Base-by-base conservation (phyloP, 2,888 invertebrate genomes). In the Petrolisthes cinctipes region DNA sequence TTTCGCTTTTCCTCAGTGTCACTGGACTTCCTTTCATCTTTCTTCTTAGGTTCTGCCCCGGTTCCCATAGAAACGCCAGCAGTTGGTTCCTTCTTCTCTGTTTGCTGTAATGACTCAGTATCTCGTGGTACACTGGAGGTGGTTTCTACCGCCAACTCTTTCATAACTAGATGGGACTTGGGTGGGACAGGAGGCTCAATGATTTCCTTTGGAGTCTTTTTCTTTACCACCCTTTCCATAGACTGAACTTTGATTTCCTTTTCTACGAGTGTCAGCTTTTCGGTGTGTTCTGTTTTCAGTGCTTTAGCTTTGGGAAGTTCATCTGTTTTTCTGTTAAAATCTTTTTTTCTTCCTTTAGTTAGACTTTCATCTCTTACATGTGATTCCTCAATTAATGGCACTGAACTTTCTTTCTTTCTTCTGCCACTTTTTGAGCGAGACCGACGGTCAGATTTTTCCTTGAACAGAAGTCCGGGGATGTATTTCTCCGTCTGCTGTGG, bases 371-470 rank as follows among this genome's bases (percentile, higher is more conserved):
- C 86, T 53, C 7, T 78, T 14, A 56, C 83, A 51, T 57, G 71
- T 9, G 20, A 6, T 37, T 11, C 66, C 14, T 86, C 86, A 56
- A 20, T 56, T 11, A 54, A n/a, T 5, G 66, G 76, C 54, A 53
- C 11, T 23, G 68, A 20, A 20, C 23, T 71, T 75, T 37, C 79
- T 56, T 81, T 87, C 79, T 80, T 88, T 66, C 90, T 86, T 75
- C 90, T 85, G n/a, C 83, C 87, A 80, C 90, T 90, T 53, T 87
- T 87, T n/a, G 90, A 90, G n/a, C 90, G 81, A 56, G 89, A 87
- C 20, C 90, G 78, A 20, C 86, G 61, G 17, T 85, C 81, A 53
- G 88, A 78, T 3, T 51, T 53, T 51, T 87, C 90, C 68, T 83
- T 90, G 81, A 90, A 90, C 5, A 90, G 66, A 14, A 90, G 82